Evolutionary conservation across 2,797 vertebrate genomes (phyloP).

Genomic region (Hoplostethus atlanticus): DNA sequence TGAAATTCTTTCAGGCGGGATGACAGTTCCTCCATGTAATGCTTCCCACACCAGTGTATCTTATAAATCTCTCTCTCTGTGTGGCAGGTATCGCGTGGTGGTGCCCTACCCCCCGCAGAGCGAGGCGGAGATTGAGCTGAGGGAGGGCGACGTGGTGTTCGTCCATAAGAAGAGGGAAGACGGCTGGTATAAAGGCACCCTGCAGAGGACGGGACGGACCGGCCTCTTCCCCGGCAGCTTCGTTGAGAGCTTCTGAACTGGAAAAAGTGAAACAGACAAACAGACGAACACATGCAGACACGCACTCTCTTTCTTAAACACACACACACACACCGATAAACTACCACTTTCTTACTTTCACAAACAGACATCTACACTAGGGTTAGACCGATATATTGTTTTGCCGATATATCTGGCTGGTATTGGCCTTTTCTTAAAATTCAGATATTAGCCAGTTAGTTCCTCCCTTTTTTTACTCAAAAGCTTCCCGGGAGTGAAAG

Average conservation of each 20-base stretch:
- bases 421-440: background rate
- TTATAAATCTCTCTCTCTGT: slow-evolving; percentile 1
- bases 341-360: slow-evolving; percentile 21
- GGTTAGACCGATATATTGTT: slow-evolving; percentile 48
- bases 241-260: slow-evolving; percentile 93
- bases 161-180: slow-evolving; percentile 98
- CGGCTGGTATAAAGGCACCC: slow-evolving; percentile 99
- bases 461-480: too few species aligned
- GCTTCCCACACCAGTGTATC: slow-evolving; percentile 1
- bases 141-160: slow-evolving; percentile 97
- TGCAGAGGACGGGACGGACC: slow-evolving; percentile 96
- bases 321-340: slow-evolving; percentile 29
- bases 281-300: slow-evolving; percentile 28
- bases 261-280: slow-evolving; percentile 13
- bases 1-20: too few species aligned
- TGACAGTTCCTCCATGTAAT: too few species aligned
- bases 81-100: slow-evolving; percentile 92
- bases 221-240: slow-evolving; percentile 99
- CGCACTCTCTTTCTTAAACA: slow-evolving; percentile 45
- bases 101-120: slow-evolving; percentile 98
- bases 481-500: too few species aligned
- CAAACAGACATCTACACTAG: slow-evolving; percentile 21
- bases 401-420: slow-evolving; percentile 17
- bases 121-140: slow-evolving; percentile 97
- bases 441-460: too few species aligned